Evolutionary conservation across 2,797 vertebrate genomes (phyloP).

Genomic region (Leptoclinus maculatus): DNA sequence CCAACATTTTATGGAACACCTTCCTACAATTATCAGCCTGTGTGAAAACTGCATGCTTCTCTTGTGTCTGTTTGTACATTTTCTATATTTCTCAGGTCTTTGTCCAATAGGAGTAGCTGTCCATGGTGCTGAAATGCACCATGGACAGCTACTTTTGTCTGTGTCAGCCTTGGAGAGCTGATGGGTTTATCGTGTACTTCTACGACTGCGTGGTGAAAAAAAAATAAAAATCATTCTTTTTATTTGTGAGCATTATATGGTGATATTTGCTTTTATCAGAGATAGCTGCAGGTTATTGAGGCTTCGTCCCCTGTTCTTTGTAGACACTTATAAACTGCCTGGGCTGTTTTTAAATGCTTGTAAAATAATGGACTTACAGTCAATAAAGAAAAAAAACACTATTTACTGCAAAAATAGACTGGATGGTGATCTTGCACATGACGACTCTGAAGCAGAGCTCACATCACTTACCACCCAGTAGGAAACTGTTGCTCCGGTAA

Average conservation of each 20-base stretch:
- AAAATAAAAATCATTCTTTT: background rate
- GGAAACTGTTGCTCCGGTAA: background rate
- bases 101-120: background rate
- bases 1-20: no score
- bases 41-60: background rate
- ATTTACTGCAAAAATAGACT: background rate
- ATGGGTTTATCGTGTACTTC: background rate
- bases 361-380: background rate
- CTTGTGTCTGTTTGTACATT: background rate
- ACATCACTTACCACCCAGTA: background rate
- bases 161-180: background rate
- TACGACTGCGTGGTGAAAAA: background rate
- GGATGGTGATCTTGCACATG: background rate
- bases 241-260: background rate
- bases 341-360: no score
- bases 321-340: background rate
- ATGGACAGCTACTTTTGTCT: background rate
- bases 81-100: background rate
- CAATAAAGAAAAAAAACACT: background rate
- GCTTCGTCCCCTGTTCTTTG: background rate
- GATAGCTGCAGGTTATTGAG: background rate
- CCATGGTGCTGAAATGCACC: slow-evolving; percentile 15
- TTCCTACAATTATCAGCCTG: background rate
- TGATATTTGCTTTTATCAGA: slow-evolving; percentile 4
- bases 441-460: background rate